Evolutionary conservation across 2,888 invertebrate genomes (phyloP), one percentile per base, ranked within the genome.

Genomic region (Cheilosia pagana): DNA sequence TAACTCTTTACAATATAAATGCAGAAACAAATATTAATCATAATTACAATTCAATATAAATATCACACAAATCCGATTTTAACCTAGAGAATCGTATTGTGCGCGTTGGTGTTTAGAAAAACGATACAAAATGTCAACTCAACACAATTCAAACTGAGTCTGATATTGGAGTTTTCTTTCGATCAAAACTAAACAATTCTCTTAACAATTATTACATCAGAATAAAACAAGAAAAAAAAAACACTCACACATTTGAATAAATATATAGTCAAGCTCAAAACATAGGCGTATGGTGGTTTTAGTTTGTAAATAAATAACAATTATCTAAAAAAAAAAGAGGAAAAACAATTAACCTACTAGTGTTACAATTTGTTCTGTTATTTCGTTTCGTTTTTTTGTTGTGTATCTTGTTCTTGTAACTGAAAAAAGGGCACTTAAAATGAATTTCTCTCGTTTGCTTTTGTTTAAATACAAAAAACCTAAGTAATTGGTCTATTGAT

Each of bases 341-440:
- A 53, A 23, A 53, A 53, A 53, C 16, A 16, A 25, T 63, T 68
- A 55, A 68, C 45, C 57, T 68, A 68, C 10, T 12, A 65, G 45
- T 78, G 78, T 63, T 63, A 63, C 59, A 81, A 70, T 43, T 60
- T 28, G 21, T 35, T 28, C 28, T 65, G 23, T 60, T 59, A 39
- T 19, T 31, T 35, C 21, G 16, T 43, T 59, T 43, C 53, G 16
- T 45, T 59, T 28, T 41, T 52, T 65, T 60, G 35, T 63, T 63
- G 41, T 35, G 35, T 50, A 55, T 82, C 45, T 45, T 59, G 14
- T 70, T 55, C 55, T 62, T 53, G 55, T 59, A 85, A 75, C 81
- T 71, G 70, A 71, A 76, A 72, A 82, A 85, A 85, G 85, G 85
- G 55, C 85, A 85, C 85, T 85, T 85, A 81, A 85, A 85, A 83